These are phyloP conservation scores for Paradoxurus hermaphroditus DNA, from an alignment of 2,113 vertebrate genomes.

Conservation along the genomic window DNA sequence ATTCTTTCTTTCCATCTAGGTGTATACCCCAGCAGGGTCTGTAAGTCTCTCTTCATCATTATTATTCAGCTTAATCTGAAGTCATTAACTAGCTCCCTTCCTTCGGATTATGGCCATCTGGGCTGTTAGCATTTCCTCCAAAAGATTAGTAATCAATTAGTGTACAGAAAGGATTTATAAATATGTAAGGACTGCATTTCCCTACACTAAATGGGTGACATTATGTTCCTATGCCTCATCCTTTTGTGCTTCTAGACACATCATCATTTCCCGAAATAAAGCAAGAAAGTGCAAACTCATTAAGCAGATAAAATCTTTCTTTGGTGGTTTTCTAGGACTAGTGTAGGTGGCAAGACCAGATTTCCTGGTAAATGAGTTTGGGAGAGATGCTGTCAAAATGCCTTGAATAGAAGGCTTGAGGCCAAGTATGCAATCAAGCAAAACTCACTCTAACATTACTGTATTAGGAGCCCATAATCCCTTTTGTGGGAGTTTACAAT, in stretches of 20 bases:
- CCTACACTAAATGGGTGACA: background rate
- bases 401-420: background rate
- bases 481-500: slow-evolving; percentile 18
- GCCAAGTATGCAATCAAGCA: slow-evolving; percentile 27
- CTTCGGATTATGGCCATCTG: slow-evolving; percentile 2
- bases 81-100: background rate
- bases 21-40: background rate
- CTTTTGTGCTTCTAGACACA: slow-evolving; percentile 27
- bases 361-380: slow-evolving; percentile 40
- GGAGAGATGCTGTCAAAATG: background rate
- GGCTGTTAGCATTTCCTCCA: slow-evolving; percentile 20
- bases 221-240: background rate
- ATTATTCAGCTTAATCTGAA: slow-evolving; percentile 38
- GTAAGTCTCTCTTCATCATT: background rate
- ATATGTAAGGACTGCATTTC: background rate
- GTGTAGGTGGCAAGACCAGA: background rate
- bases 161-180: slow-evolving; percentile 19
- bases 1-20: background rate
- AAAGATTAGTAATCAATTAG: slow-evolving; percentile 22
- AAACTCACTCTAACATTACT: background rate
- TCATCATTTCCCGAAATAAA: slow-evolving; percentile 46
- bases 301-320: slow-evolving; percentile 29
- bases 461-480: background rate
- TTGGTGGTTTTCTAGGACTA: slow-evolving; percentile 18
- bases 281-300: slow-evolving; percentile 29